phyloP scores from a whole-genome alignment of 2,797 vertebrate genomes.

The Taenioides sp. region DNA sequence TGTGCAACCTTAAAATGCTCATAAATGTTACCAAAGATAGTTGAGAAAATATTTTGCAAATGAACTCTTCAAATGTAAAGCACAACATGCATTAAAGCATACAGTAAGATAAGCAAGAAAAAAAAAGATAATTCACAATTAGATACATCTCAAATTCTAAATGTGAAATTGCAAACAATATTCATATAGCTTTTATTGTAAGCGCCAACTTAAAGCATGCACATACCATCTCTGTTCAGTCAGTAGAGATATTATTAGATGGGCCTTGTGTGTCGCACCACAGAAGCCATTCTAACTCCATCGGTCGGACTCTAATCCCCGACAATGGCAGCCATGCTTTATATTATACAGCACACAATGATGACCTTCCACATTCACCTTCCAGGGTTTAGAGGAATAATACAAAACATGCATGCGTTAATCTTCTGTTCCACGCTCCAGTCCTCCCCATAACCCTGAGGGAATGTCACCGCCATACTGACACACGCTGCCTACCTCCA shows the following conservation, averaged over 20 bases:
- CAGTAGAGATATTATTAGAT: slow-evolving; percentile 20
- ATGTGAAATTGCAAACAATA: too few species aligned
- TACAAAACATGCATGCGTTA: slow-evolving; percentile 65
- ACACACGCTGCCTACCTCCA: slow-evolving; percentile 52
- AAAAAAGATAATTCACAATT: too few species aligned
- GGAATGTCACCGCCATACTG: slow-evolving; percentile 64
- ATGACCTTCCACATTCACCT: slow-evolving; percentile 71
- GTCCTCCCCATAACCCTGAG: slow-evolving; percentile 51
- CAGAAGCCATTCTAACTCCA: slow-evolving; percentile 42
- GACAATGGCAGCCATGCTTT: slow-evolving; percentile 49
- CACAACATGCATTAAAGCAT: too few species aligned
- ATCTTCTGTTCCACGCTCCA: slow-evolving; percentile 66
- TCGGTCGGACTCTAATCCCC: slow-evolving; percentile 54
- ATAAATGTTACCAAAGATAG: too few species aligned
- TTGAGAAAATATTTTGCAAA: too few species aligned
- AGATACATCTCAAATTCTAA: too few species aligned
- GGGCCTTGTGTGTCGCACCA: not conserved
- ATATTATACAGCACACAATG: slow-evolving; percentile 56
- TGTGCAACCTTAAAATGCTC: too few species aligned
- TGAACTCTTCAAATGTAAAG: too few species aligned
- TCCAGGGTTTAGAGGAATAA: slow-evolving; percentile 65
- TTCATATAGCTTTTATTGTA: not conserved
- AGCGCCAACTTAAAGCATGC: not conserved
- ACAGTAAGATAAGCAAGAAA: too few species aligned
- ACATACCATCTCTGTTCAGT: not conserved